Evolutionary conservation across 1,140 invertebrate genomes (phyloP).

Genomic region (Temnothorax nylanderi): DNA sequence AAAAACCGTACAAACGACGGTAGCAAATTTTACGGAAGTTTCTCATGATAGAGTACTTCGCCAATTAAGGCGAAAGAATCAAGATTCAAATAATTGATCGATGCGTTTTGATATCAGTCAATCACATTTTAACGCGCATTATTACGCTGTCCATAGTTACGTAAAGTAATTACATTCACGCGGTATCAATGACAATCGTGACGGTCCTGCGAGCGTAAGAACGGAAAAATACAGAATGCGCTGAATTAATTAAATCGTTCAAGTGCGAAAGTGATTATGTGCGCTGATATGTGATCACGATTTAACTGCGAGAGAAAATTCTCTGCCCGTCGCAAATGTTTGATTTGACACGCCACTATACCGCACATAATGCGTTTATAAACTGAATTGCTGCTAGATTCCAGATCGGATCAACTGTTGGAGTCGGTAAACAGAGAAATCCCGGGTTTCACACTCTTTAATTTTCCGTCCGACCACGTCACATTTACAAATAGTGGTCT

Average conservation of each 20-base stretch:
- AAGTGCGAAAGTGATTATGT: background rate
- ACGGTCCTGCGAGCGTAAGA: background rate
- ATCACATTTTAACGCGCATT: background rate
- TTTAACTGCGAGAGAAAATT: background rate
- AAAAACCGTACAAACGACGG: background rate
- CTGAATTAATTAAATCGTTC: background rate
- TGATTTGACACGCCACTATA: background rate
- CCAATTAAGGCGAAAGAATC: background rate
- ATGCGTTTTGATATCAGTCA: background rate
- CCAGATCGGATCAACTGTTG: conserved; percentile 4
- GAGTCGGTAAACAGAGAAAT: background rate
- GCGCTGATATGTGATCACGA: background rate
- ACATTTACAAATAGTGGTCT: background rate
- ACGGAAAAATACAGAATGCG: background rate
- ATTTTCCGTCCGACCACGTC: background rate
- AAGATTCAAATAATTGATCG: background rate
- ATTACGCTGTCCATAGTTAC: background rate
- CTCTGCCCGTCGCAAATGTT: background rate
- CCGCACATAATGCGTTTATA: background rate
- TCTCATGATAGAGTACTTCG: background rate
- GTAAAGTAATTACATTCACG: background rate
- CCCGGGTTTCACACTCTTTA: background rate
- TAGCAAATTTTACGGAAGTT: conserved; percentile 51
- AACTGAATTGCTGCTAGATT: background rate
- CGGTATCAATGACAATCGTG: background rate